phyloP scores from a whole-genome alignment of 1,140 invertebrate species.

The Coelopa frigida region DNA sequence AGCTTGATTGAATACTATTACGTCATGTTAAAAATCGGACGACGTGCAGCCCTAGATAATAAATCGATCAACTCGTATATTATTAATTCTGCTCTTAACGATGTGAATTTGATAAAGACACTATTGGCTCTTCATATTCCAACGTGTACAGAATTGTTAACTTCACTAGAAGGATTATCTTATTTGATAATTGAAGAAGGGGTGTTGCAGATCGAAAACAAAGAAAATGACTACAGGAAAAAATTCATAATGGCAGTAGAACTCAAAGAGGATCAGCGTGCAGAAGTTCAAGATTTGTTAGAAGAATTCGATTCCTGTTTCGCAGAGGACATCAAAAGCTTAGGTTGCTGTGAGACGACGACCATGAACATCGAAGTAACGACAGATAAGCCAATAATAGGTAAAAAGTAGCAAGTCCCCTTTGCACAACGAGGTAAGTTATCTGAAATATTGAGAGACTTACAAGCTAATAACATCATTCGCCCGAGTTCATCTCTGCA shows the following conservation, averaged over 20 bases:
- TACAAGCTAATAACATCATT: conserved; percentile 38
- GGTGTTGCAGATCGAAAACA: too few species aligned
- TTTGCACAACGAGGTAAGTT: conserved; percentile 12
- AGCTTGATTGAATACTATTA: neutral
- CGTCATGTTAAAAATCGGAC: neutral
- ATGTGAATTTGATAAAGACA: neutral
- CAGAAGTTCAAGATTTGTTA: too few species aligned
- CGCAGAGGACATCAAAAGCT: too few species aligned
- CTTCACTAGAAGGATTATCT: too few species aligned
- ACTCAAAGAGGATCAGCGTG: too few species aligned
- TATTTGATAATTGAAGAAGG: too few species aligned
- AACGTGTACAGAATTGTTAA: too few species aligned
- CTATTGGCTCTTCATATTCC: too few species aligned
- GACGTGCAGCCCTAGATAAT: neutral
- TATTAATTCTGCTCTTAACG: neutral
- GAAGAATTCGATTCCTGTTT: too few species aligned
- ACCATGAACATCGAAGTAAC: neutral
- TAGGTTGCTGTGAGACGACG: too few species aligned
- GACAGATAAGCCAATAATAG: conserved; percentile 11
- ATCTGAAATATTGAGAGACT: conserved; percentile 14
- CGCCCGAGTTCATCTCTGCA: conserved; percentile 19
- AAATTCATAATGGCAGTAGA: too few species aligned
- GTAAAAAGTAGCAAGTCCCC: conserved; percentile 15
- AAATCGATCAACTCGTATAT: neutral
- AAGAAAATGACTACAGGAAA: too few species aligned